Base-by-base conservation (phyloP, 2,797 vertebrate genomes). In the Takifugu ocellatus region DNA sequence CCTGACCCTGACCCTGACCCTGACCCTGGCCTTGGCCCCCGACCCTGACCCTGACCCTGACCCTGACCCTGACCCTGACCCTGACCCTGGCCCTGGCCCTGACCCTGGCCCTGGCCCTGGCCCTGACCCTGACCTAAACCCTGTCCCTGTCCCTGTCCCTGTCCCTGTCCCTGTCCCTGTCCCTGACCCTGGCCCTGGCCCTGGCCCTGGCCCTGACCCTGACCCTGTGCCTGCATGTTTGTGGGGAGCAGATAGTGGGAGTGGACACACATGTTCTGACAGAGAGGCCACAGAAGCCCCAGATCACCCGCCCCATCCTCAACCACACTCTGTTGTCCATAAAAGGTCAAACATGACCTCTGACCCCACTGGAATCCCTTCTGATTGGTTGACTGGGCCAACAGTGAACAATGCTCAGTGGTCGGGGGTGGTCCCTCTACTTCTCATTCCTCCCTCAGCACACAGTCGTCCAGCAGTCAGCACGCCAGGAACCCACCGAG, bases 401-500 rank as follows among this genome's bases (percentile, higher is more conserved):
- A 68, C 61, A 76, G 77, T 25, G 70, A 82, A 89, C 85, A 89
- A 88, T 81, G 72, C 81, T 84, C 63, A 79, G 76, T 84, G 84
- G 82, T 86, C 60, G 57, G 61, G 39, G 62, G 70, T 59, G 56
- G 52, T 53, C 53, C 79, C 71, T 76, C 70, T 72, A 46, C 69
- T 63, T 73, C 81, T 62, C 25, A 66, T 74, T 74, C 84, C 82
- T 82, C 84, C 87, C 77, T 84, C 72, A 79, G 76, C 72, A 79
- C 75, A 82, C 72, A 76, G 80, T 79, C 75, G 75, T 68, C 43
- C 51, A 82, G 69, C 36, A 15, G 79, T 84, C 82, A 81, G 85
- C 71, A 81, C 74, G 65, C 62, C 71, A 61, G 59, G 68, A 82
- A 71, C 70, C 70, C 78, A 83, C 74, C 15, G 72, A 71, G 67